Percentiles rank a stretch among this genome's conserved stretches.
Evolutionary conservation across 2,888 invertebrate genomes (phyloP).

Genomic region (Tuberolachnus salignus): DNA sequence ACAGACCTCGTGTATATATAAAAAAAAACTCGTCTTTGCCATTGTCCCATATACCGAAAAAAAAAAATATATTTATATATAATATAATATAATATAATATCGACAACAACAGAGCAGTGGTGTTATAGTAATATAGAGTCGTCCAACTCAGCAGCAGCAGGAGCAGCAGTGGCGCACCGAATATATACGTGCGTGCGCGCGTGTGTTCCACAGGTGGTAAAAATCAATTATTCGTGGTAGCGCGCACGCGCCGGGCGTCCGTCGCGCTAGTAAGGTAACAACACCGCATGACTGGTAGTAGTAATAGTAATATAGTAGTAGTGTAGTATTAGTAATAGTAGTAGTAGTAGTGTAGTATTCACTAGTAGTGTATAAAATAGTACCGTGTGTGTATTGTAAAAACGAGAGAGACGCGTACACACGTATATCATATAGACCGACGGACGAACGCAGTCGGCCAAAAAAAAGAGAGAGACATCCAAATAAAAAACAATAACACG

Average conservation of each 20-base stretch:
- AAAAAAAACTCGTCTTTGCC: not conserved
- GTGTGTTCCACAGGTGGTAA: conserved; percentile 56
- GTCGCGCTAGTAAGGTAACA: conserved; percentile 23
- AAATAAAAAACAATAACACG: conserved; percentile 44
- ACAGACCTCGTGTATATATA: too few species aligned
- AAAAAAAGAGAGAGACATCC: not conserved
- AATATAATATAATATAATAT: conserved; percentile 1
- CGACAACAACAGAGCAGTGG: not conserved
- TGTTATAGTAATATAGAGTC: conserved; percentile 19
- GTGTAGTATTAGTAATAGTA: conserved; percentile 3
- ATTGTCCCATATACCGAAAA: not conserved
- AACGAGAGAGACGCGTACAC: not conserved
- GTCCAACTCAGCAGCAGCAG: conserved; percentile 11
- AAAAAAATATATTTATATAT: not conserved
- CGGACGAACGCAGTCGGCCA: not conserved
- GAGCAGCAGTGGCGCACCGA: too few species aligned
- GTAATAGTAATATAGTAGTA: not conserved
- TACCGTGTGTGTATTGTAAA: not conserved
- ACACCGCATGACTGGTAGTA: conserved; percentile 35
- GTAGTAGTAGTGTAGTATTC: not conserved
- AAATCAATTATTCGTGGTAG: conserved; percentile 55
- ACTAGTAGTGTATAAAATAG: not conserved
- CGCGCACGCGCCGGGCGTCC: conserved; percentile 49
- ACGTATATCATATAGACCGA: not conserved
- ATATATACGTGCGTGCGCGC: not conserved